These are phyloP conservation scores for Vollenhovia emeryi DNA, from an alignment of 1,140 invertebrate species.

Conservation along the genomic window DNA sequence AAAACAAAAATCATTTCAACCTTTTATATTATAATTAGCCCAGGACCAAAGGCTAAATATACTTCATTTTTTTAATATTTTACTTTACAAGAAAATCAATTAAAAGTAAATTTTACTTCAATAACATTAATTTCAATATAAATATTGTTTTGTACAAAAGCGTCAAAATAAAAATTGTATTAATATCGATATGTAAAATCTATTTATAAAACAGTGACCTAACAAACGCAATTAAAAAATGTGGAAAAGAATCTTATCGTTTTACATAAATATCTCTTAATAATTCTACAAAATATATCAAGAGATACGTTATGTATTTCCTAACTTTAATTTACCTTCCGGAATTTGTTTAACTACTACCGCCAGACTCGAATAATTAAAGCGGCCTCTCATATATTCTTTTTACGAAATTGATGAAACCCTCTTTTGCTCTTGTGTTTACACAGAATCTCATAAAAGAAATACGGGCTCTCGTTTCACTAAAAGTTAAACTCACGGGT, in stretches of 20 bases:
- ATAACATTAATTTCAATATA: background rate
- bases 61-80: background rate
- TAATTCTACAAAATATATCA: background rate
- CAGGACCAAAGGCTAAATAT: background rate
- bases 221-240: too few relatives aligned
- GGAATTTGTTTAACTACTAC: conserved; percentile 26
- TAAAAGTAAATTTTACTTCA: background rate
- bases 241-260: background rate
- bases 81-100: background rate
- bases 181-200: background rate
- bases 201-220: background rate
- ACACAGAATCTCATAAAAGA: conserved; percentile 22
- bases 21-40: too few relatives aligned
- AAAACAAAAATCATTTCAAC: too few relatives aligned
- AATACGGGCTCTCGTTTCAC: background rate
- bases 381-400: background rate
- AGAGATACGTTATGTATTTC: background rate
- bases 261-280: background rate
- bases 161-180: background rate
- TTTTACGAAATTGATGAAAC: conserved; percentile 3
- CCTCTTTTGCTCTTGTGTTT: background rate
- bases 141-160: background rate
- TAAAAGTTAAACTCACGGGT: conserved; percentile 10
- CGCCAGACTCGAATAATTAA: conserved; percentile 30
- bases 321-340: conserved; percentile 32